phyloP scores from a whole-genome alignment of 2,797 vertebrate species.

The Apogon talboti region DNA sequence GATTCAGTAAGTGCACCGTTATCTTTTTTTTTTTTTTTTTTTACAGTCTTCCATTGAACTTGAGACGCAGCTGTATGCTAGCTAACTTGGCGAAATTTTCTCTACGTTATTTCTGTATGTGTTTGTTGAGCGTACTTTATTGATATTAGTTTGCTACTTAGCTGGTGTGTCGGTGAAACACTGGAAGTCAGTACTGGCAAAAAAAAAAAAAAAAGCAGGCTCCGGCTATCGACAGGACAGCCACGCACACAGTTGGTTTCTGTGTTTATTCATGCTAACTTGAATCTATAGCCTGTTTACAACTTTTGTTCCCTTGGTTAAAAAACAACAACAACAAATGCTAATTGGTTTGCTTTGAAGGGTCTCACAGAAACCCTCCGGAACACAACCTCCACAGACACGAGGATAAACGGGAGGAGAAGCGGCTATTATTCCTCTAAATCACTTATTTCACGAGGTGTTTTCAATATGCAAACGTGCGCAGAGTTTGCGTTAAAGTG shows the following conservation, averaged over 20 bases:
- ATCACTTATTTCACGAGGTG: conserved; percentile 35
- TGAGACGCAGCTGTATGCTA: conserved; percentile 32
- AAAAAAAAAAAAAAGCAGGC: neutral
- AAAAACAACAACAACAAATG: neutral
- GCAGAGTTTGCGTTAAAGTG: conserved; percentile 28
- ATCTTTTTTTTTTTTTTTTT: conserved; percentile 18
- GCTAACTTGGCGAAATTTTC: conserved; percentile 21
- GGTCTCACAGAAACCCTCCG: neutral
- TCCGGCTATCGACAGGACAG: conserved; percentile 34
- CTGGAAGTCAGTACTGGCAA: conserved; percentile 22
- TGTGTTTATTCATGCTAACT: conserved; percentile 36
- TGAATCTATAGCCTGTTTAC: neutral
- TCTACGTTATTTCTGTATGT: accelerated
- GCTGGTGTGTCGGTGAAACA: conserved; percentile 11
- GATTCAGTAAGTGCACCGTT: conserved; percentile 80
- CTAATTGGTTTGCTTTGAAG: neutral
- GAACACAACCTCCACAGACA: neutral
- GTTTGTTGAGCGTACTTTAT: neutral
- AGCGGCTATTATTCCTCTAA: neutral
- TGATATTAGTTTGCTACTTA: conserved; percentile 24
- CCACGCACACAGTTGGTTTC: conserved; percentile 62
- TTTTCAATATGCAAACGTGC: conserved; percentile 19
- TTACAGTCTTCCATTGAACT: conserved; percentile 51
- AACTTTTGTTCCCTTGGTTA: conserved; percentile 48
- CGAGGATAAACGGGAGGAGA: conserved; percentile 1